These are phyloP conservation scores for Macrophya annulata DNA, from an alignment of 2,888 invertebrate genomes.

Conservation along the genomic window DNA sequence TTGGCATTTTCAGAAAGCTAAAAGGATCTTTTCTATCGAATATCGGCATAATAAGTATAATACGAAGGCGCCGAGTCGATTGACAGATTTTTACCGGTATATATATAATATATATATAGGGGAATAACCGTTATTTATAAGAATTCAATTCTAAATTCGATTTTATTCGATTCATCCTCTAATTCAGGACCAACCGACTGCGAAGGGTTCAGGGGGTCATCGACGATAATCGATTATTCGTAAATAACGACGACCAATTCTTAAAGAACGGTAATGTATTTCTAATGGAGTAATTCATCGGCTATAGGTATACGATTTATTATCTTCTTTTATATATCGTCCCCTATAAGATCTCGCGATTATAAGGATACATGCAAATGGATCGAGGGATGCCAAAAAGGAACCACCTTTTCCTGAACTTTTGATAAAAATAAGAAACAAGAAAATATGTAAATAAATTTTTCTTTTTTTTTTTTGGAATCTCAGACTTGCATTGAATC, in stretches of 20 bases:
- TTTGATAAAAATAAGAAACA: neutral
- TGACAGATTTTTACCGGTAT: slow-evolving; percentile 62
- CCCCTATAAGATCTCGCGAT: no score
- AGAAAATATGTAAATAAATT: neutral
- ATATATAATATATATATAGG: slow-evolving; percentile 39
- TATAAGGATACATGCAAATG: no score
- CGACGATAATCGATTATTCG: slow-evolving; percentile 36
- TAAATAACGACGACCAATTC: neutral
- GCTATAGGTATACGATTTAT: neutral
- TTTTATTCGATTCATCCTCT: slow-evolving; percentile 58
- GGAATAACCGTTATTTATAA: slow-evolving; percentile 65
- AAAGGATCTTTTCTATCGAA: slow-evolving; percentile 61
- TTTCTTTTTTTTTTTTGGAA: no score
- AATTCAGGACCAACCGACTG: neutral
- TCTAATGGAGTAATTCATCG: slow-evolving; percentile 28
- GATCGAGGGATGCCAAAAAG: neutral
- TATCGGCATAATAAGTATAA: slow-evolving; percentile 50
- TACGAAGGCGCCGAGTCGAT: slow-evolving; percentile 56
- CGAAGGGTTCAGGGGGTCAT: neutral
- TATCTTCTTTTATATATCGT: neutral
- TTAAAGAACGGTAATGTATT: slow-evolving; percentile 30
- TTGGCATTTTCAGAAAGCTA: slow-evolving; percentile 55
- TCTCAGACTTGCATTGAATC: neutral
- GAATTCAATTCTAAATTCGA: slow-evolving; percentile 60
- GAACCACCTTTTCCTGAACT: neutral